Conservation (phyloP, 92 coral and sea anemone species). For the Paragorgia papillata region DNA sequence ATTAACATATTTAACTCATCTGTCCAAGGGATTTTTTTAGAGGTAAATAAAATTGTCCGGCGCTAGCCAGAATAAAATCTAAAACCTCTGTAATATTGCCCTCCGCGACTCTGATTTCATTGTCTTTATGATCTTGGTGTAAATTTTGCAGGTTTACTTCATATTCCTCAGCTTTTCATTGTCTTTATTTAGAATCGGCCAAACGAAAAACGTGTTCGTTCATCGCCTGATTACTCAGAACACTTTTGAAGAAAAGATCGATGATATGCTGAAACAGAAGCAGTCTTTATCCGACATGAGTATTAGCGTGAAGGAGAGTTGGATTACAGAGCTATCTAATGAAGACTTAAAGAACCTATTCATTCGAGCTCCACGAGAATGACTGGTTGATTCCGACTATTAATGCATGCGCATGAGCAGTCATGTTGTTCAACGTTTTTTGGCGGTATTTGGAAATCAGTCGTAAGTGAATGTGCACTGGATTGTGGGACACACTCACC, state of each 20-base stretch:
- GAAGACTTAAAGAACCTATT: conserved; percentile 35
- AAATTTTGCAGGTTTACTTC: background rate
- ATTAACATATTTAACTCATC: too few relatives aligned
- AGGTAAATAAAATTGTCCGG: too few relatives aligned
- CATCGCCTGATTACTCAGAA: conserved; percentile 52
- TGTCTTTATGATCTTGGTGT: background rate
- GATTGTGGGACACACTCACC: too few relatives aligned
- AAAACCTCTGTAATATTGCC: too few relatives aligned
- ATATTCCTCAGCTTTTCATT: background rate
- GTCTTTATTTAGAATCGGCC: conserved; percentile 36
- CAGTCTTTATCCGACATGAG: conserved; percentile 50
- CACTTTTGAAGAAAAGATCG: conserved; percentile 52
- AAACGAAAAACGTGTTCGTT: conserved; percentile 52
- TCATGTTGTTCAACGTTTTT: too few relatives aligned
- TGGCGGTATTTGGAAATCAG: too few relatives aligned
- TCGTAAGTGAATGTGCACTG: too few relatives aligned
- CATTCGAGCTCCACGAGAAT: conserved; percentile 2
- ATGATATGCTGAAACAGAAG: conserved; percentile 51
- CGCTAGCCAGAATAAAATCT: too few relatives aligned
- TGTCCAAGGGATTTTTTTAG: too few relatives aligned
- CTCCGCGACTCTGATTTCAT: too few relatives aligned
- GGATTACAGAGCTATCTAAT: conserved; percentile 52
- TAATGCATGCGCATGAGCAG: too few relatives aligned
- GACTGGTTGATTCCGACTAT: too few relatives aligned
- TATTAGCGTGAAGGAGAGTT: conserved; percentile 44